Evolutionary conservation across 1,140 invertebrate species (phyloP).

Genomic region (Hyles euphorbiae): DNA sequence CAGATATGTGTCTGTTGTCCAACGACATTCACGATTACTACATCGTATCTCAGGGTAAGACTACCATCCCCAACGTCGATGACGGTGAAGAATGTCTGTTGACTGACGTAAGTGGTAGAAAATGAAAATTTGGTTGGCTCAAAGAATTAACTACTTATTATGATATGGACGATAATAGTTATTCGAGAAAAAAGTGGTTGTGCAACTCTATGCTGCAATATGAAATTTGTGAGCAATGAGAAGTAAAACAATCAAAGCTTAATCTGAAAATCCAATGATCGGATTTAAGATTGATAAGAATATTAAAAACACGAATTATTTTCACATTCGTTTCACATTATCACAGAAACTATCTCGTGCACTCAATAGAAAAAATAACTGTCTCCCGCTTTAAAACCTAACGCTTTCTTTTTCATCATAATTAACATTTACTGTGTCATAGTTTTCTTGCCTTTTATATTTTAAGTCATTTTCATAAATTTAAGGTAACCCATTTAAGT

Average conservation of each 20-base stretch:
- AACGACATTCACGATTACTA: constrained; percentile 92
- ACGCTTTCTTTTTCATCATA: constrained; percentile 17
- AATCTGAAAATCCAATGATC: neutral
- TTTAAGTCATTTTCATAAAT: too few relatives aligned
- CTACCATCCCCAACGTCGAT: constrained; percentile 96
- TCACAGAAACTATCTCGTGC: too few relatives aligned
- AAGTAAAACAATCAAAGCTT: too few relatives aligned
- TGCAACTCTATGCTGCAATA: too few relatives aligned
- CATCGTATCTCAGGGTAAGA: constrained; percentile 98
- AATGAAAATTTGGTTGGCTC: constrained; percentile 9
- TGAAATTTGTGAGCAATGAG: too few relatives aligned
- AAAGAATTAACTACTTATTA: too few relatives aligned
- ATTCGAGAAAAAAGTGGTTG: too few relatives aligned
- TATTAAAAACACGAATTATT: constrained; percentile 1
- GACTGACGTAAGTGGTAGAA: constrained; percentile 82
- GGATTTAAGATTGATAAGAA: neutral
- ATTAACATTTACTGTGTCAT: constrained; percentile 20
- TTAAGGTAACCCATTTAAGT: too few relatives aligned
- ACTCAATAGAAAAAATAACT: too few relatives aligned
- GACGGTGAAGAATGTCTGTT: constrained; percentile 95
- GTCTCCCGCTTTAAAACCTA: constrained; percentile 7
- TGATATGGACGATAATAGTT: too few relatives aligned
- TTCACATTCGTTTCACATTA: too few relatives aligned
- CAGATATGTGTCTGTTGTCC: constrained; percentile 89
- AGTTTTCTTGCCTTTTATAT: too few relatives aligned